These are phyloP conservation scores for Synaphobranchus kaupii DNA, from an alignment of 2,797 vertebrate genomes.

Conservation along the genomic window DNA sequence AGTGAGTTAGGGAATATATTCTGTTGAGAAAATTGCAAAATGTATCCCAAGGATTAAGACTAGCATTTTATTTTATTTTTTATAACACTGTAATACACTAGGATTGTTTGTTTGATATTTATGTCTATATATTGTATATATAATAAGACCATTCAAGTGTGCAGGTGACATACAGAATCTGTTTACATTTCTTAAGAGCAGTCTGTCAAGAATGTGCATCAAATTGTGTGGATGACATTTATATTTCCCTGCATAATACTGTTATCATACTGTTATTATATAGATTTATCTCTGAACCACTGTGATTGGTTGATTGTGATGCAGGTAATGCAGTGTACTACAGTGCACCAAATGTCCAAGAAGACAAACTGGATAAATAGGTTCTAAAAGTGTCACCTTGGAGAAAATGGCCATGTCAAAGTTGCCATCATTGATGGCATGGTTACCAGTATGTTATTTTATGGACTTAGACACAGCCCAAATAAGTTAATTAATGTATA, in stretches of 20 bases:
- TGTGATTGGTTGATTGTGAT: slow-evolving; percentile 3
- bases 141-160: slow-evolving; percentile 47
- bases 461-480: not conserved
- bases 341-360: slow-evolving; percentile 20
- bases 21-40: slow-evolving; percentile 56
- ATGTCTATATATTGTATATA: slow-evolving; percentile 52
- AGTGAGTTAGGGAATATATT: slow-evolving; percentile 9
- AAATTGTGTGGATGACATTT: not conserved
- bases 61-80: slow-evolving; percentile 35
- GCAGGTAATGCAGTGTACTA: not conserved
- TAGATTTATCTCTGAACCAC: not conserved
- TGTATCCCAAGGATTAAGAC: slow-evolving; percentile 22
- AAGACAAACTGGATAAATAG: not conserved
- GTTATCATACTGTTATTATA: not conserved
- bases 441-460: not conserved
- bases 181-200: slow-evolving; percentile 59
- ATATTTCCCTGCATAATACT: not conserved
- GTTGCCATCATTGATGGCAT: not conserved
- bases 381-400: not conserved
- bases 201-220: slow-evolving; percentile 1
- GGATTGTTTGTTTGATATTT: slow-evolving; percentile 36
- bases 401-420: not conserved
- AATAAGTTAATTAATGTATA: not conserved
- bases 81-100: slow-evolving; percentile 31
- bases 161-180: slow-evolving; percentile 51